Base-by-base conservation (phyloP, 1,140 invertebrate species). In the Drosophila busckii region DNA sequence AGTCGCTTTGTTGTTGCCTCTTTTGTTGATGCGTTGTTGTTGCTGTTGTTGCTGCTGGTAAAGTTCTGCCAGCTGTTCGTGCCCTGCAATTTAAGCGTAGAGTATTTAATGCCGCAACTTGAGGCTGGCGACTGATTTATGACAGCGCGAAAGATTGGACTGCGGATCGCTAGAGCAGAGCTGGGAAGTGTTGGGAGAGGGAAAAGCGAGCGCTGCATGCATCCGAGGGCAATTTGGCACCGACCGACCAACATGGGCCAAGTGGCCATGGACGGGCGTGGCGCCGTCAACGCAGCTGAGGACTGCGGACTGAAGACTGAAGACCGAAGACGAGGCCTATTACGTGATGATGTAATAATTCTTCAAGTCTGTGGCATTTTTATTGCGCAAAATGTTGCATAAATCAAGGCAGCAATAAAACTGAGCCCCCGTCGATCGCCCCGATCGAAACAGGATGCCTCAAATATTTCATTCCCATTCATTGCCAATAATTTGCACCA, bases 281-380 rank as follows among this genome's bases (percentile, higher is more conserved):
- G 75, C 75, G 61, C 70, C 45, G 26, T 28, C 23, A 40, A 41
- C 34, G 31, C 49, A 20, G 32, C 34, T 22, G 53, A 48, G 31
- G 52, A n/a, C 32, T 46, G 41, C 26, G 45, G 34, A n/a, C 38
- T 31, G 40, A 38, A 52, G 41, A 26, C 46, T 45, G 40, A 8
- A 26, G 44, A 49, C 38, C 40, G 19, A 41, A 45, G 53, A 35
- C 34, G 34, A 63, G 56, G 68, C 69, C 73, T 58, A 73, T 80
- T 80, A 80, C 59, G 68, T 80, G 73, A 80, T 80, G 73, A 80
- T 80, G 73, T 80, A 80, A 80, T 80, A 80, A 73, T 80, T 80
- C 75, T 80, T 82, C 34, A 50, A 59, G 59, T 73, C 48, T 59
- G 58, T 80, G 73, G 75, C 73, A 80, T 56, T 80, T 80, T 80